Evolutionary conservation across 2,888 invertebrate genomes (phyloP), one percentile per base, ranked within the genome.

Genomic region (Drosophila neotestacea): DNA sequence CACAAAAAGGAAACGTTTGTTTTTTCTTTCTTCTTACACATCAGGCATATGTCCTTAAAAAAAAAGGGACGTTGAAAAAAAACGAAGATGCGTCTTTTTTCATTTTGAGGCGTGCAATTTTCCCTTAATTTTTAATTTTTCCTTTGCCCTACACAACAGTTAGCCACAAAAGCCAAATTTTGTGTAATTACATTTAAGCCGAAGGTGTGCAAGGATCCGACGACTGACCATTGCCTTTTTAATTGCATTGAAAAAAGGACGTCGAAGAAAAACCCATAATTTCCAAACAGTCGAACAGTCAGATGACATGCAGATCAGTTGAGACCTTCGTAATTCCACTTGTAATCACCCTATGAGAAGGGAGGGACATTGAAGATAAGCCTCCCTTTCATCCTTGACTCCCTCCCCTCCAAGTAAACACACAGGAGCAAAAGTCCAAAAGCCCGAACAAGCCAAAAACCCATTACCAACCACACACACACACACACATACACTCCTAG

Each of bases 131-230:
- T 62, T 63, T 38, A 28, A 10, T 42, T 34, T 16, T 39, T 38
- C 11, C 39, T 58, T 56, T n/a, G 63, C 9, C 2, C 32, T 2
- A 32, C 2, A 22, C 22, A 30, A 32, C 32, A 6, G 32, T 32
- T 32, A 32, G 32, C 75, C 75, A 76, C 75, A 76, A 76, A 79
- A 76, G 88, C 73, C 85, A 87, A 81, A 78, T 85, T 86, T 86
- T 84, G 51, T 85, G 82, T 90, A 86, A 90, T 90, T 90, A 81
- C 77, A 74, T 72, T 70, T 81, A 90, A 87, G 89, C 73, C 74
- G 60, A 52, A 75, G 74, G 72, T 86, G 72, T 86, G 76, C 62
- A 56, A 70, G 85, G 74, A 77, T 73, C 59, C 73, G 54, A 10
- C 10, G 9, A 9, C 44, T 48, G 55, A n/a, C 36, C 56, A 61